Base-by-base conservation (phyloP, 1,140 invertebrate species). In the Eulimnadia texana region DNA sequence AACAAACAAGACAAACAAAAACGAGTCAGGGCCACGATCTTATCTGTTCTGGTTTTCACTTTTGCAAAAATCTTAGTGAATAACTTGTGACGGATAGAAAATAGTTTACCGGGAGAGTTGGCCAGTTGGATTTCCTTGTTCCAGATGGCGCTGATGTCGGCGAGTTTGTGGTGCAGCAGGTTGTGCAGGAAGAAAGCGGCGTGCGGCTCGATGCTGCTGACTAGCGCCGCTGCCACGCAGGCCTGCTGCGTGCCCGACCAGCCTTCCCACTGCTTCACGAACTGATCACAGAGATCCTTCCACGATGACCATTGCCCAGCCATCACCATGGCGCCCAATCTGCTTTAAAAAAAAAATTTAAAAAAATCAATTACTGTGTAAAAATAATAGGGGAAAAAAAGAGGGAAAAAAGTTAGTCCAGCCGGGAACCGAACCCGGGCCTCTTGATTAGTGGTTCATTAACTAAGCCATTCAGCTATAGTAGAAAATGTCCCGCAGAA, bases 91-190 rank as follows among this genome's bases (percentile, higher is more conserved):
- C 9, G 10, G 10, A 0, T 19, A 10, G 22, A 56, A 56, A 0
- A 2, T 3, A 29, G 27, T 24, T 56, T 19, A 57, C 55, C 55
- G 29, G 55, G 55, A 57, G 22, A 20, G 28, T 57, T 57, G 23
- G 55, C 55, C 55, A 27, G 55, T 57, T 57, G 55, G 33, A 57
- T 33, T 22, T 57, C 55, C 55, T 57, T 27, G n/a, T 27, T 27
- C 55, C 55, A 57, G 55, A 57, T 57, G 55, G 55, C 55, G 55
- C 33, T 57, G 25, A 33, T 33, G 55, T 29, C 55, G 55, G 22
- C 27, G 23, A 57, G 13, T n/a, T n/a, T 27, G 3, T 57, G 55
- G 24, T 57, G 55, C 27, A 57, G 55, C 27, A 57, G 33, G 55
- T 27, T 29, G 55, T 57, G 55, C 3, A 57, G 27, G 27, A 57